phyloP scores from a whole-genome alignment of 2,797 vertebrate genomes.

The Cossypha polioptera region DNA sequence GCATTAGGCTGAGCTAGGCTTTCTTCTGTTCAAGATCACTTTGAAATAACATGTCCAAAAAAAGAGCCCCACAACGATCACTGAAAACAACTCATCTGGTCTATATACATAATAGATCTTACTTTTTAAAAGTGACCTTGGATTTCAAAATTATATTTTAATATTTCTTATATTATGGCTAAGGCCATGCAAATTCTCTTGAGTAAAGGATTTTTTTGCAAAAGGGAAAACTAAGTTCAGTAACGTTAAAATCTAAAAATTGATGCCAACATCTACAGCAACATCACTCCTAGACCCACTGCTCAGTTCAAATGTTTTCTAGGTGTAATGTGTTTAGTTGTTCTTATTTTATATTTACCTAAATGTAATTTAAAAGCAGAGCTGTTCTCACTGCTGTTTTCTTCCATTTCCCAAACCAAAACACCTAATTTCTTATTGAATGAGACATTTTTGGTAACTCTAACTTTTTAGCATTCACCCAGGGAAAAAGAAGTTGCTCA shows the following conservation, averaged over 20 bases:
- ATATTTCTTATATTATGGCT: not conserved
- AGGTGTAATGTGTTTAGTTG: not conserved
- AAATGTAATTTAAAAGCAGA: not conserved
- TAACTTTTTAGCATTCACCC: not conserved
- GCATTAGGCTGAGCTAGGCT: not conserved
- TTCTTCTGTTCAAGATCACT: not conserved
- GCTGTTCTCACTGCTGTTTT: not conserved
- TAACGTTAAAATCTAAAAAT: not conserved
- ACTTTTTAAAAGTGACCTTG: not conserved
- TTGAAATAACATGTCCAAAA: not conserved
- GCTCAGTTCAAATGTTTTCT: not conserved
- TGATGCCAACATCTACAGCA: not conserved
- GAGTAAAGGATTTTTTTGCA: not conserved
- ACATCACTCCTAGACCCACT: not conserved
- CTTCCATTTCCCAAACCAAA: not conserved
- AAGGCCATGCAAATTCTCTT: not conserved
- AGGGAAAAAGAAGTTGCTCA: rapidly evolving
- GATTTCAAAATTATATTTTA: not conserved
- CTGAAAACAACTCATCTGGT: not conserved
- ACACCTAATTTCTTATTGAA: not conserved
- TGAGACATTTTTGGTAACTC: not conserved
- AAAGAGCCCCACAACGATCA: not conserved
- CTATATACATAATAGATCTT: not conserved
- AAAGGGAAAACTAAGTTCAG: not conserved
- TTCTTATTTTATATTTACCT: not conserved